Base-by-base conservation (phyloP, 2,797 vertebrate species). In the Acropternis orthonyx region DNA sequence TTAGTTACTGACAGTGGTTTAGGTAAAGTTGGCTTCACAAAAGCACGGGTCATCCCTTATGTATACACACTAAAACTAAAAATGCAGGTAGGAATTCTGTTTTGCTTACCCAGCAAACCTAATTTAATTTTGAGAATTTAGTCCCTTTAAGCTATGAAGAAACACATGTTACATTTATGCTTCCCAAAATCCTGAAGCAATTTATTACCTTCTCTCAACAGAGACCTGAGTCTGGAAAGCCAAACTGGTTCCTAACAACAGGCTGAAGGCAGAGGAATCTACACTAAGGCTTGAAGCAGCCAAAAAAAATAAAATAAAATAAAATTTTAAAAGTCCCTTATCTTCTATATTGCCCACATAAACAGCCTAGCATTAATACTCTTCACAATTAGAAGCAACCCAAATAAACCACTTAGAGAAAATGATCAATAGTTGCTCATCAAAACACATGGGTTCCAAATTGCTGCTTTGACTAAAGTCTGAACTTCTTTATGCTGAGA, bases 361-460 rank as follows among this genome's bases (percentile, higher is more conserved):
- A 82, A 37, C 37, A 80, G 58, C 34, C 56, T 43, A 26, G 24
- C 34, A 52, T 28, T 55, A 44, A 62, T 23, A 49, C 9, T 65
- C 13, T 46, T 68, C 4, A 0, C 59, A 78, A 90, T 58, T 73
- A 86, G 41, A 89, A 82, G 41, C 26, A 94, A 92, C 21, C 20
- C 81, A 94, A 92, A 90, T 59, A 93, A 92, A 77, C 27, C 16
- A 56, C 41, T 51, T 6, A 71, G 15, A 88, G 77, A 39, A 91
- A 95, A 61, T 44, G 34, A 91, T 49, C 67, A 87, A 34, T 56
- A 72, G 19, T 6, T 67, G 52, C 30, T 86, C 63, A 85, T 80
- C 49, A 87, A 82, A 95, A 85, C 63, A 63, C 44, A 7, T 2
- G 7, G 18, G 9, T 49, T 85, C 39, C 66, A 34, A 88, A 85